A percentile compares a stretch with the other conserved stretches of the same genome.
These are phyloP conservation scores for Parascotia fuliginaria DNA, from an alignment of 2,888 invertebrate species.

Conservation along the genomic window DNA sequence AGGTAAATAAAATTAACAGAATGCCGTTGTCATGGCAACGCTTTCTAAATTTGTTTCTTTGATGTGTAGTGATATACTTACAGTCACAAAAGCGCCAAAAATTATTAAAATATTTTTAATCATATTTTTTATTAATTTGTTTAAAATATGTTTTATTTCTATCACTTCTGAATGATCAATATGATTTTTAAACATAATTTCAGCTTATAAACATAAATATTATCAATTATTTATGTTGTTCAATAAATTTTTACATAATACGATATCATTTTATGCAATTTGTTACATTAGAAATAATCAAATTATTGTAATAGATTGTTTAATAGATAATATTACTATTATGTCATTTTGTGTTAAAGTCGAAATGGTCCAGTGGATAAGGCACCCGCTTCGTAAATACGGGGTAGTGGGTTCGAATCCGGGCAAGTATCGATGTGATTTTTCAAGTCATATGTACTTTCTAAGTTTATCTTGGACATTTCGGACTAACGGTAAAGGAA, in stretches of 20 bases:
- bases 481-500: too few relatives aligned
- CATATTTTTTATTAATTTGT: background rate
- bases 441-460: too few relatives aligned
- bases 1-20: too few relatives aligned
- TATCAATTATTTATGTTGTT: conserved; percentile 11
- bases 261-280: background rate
- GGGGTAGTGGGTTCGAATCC: too few relatives aligned
- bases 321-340: background rate
- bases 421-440: too few relatives aligned
- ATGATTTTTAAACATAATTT: background rate
- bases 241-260: background rate
- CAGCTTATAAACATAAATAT: conserved; percentile 6
- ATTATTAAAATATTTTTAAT: conserved; percentile 8
- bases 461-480: too few relatives aligned
- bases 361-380: too few relatives aligned
- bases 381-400: too few relatives aligned
- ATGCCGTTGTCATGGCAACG: too few relatives aligned
- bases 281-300: background rate
- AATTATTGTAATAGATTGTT: background rate
- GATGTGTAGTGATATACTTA: too few relatives aligned
- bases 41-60: too few relatives aligned
- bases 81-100: conserved; percentile 13
- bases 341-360: background rate
- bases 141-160: background rate
- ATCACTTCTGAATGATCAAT: background rate